Evolutionary conservation across 2,888 invertebrate species (phyloP).

Genomic region (Yponomeuta sedellus): DNA sequence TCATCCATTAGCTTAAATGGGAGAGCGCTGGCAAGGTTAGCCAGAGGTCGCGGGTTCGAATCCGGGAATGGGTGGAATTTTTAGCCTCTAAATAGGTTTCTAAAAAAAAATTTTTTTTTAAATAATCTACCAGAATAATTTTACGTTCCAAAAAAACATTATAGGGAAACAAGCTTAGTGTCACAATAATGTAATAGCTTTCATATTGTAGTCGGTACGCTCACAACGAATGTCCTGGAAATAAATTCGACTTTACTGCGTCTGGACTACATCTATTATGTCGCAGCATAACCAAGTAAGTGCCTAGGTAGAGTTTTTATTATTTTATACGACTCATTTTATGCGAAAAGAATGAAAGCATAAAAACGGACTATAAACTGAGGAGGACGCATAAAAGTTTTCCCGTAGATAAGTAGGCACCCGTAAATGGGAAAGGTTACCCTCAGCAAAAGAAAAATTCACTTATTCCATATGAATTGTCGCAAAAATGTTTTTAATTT

Average conservation of each 20-base stretch:
- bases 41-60: too few species aligned
- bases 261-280: not conserved
- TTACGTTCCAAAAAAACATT: not conserved
- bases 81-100: too few species aligned
- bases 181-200: not conserved
- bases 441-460: not conserved
- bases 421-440: slow-evolving; percentile 7
- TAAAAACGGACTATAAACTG: slow-evolving; percentile 15
- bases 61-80: too few species aligned
- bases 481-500: not conserved
- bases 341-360: slow-evolving; percentile 11
- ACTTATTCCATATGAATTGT: not conserved
- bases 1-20: too few species aligned
- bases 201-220: not conserved
- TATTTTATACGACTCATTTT: slow-evolving; percentile 10
- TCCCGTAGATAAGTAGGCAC: not conserved
- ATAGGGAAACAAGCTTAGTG: not conserved
- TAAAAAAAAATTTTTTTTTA: too few species aligned
- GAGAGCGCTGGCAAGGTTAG: too few species aligned
- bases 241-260: not conserved
- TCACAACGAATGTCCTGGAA: not conserved
- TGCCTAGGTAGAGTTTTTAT: slow-evolving; percentile 4
- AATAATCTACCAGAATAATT: too few species aligned
- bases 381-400: slow-evolving; percentile 3
- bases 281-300: not conserved